Base-by-base conservation (phyloP, 2,888 invertebrate species). In the Melipona bicolor region DNA sequence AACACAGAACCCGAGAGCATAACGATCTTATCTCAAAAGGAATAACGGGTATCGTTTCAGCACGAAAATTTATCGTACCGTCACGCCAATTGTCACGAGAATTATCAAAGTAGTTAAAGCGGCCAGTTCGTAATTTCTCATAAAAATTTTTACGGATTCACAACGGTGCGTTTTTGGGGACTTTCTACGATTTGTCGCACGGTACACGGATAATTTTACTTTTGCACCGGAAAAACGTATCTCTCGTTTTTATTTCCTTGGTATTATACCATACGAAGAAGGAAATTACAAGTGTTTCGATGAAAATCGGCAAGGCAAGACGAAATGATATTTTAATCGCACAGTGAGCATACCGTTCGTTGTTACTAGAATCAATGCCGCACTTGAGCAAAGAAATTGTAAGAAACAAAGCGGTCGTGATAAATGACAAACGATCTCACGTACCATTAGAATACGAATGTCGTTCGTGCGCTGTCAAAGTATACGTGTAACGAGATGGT, bases 331-430 rank as follows among this genome's bases (percentile, higher is more conserved):
- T 71, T 59, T 84, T 56, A 70, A 80, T 80, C 59, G 77, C 36
- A 73, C 52, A 65, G 62, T 67, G 79, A 54, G 27, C 67, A 80
- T 62, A 52, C 64, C 9, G 43, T 62, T 77, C 72, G 43, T 64
- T 77, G 50, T 43, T 43, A n/a, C n/a, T 59, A 49, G 65, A 84
- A 85, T 85, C 85, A 76, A 85, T 84, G 81, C 64, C 75, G 68
- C 74, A 49, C 15, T 73, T n/a, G 32, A 43, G n/a, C 17, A 21
- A 24, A 24, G 52, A 32, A 5, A 56, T 49, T 27, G 19, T 49
- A 56, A 67, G 11, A 36, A 32, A n/a, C 13, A 13, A 36, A 17
- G 11, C 43, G 11, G 73, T 32, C 54, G 9, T 6, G 32, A 75
- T 65, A 64, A 70, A 62, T 27, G 72, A 73, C 67, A 36, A 81